phyloP scores from a whole-genome alignment of 2,888 invertebrate genomes.

The Coronaproctus castanopsis region DNA sequence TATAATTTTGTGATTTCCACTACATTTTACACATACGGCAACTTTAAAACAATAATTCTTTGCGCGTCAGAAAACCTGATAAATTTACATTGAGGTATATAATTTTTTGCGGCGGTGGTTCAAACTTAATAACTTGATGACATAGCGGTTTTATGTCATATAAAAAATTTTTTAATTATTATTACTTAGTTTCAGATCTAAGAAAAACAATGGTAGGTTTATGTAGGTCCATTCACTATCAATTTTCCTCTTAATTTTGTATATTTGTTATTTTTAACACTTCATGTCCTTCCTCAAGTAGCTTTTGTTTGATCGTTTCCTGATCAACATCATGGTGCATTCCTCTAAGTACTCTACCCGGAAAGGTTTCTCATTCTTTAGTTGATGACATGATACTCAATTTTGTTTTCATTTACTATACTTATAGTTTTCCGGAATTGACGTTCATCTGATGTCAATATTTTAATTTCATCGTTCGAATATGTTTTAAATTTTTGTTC shows the following conservation, averaged over 20 bases:
- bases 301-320: background rate
- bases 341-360: background rate
- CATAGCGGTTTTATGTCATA: background rate
- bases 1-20: background rate
- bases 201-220: background rate
- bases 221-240: background rate
- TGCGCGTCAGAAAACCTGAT: background rate
- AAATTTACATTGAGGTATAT: background rate
- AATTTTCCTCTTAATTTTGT: background rate
- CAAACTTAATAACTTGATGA: background rate
- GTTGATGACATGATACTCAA: background rate
- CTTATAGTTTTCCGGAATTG: background rate
- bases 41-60: background rate
- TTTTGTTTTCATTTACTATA: background rate
- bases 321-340: background rate
- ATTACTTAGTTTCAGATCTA: background rate
- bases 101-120: background rate
- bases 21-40: background rate
- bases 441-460: background rate
- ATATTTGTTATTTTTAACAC: background rate
- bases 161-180: background rate
- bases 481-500: background rate
- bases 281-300: background rate
- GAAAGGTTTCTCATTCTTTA: background rate
- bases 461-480: background rate